These are phyloP conservation scores for Myodes glareolus DNA, from an alignment of 2,113 vertebrate species.

Conservation along the genomic window DNA sequence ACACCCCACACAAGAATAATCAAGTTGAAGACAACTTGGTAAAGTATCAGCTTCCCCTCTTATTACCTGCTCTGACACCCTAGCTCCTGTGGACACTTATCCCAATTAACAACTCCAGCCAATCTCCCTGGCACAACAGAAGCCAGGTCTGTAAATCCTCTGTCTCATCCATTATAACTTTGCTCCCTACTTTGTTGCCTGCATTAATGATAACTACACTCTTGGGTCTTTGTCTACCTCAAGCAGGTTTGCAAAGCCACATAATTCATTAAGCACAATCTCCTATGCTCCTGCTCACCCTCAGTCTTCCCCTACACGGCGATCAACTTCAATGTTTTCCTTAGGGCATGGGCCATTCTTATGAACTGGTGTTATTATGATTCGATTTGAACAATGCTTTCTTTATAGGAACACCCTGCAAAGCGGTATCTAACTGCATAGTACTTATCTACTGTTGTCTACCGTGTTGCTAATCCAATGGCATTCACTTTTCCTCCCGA, in stretches of 20 bases:
- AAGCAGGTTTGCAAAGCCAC: background rate
- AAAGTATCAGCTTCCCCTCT: constrained; percentile 29
- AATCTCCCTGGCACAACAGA: background rate
- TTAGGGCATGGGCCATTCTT: background rate
- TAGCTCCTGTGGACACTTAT: constrained; percentile 29
- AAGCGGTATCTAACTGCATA: too few species aligned
- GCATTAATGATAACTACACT: constrained; percentile 22
- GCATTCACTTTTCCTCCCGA: constrained; percentile 34
- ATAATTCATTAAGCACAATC: background rate
- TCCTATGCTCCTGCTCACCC: background rate
- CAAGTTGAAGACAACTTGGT: constrained; percentile 27
- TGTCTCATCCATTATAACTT: background rate
- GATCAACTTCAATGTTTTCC: background rate
- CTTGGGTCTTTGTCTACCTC: background rate
- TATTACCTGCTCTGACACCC: background rate
- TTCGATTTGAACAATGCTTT: background rate
- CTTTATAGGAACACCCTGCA: background rate
- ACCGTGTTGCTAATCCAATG: background rate
- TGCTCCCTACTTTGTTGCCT: background rate
- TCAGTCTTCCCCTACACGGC: background rate
- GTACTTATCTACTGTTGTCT: background rate
- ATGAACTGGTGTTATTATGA: background rate
- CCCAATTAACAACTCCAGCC: constrained; percentile 35
- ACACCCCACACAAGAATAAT: constrained; percentile 25
- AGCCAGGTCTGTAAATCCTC: background rate